Base-by-base conservation (phyloP, 2,113 vertebrate species). In the Catharus minimus region DNA sequence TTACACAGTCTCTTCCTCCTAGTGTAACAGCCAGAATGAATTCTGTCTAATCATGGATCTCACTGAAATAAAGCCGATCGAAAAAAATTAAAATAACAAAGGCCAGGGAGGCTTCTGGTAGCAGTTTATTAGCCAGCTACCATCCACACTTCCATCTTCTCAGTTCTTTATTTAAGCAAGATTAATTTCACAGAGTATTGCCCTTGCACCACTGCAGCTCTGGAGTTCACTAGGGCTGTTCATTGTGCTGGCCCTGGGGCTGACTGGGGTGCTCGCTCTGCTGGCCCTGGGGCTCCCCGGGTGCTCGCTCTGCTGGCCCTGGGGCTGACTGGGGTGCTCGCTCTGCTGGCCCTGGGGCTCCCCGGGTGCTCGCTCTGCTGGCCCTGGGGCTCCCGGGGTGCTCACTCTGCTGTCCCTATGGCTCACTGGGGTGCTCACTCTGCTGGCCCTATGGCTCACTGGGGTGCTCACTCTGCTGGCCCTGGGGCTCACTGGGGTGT, bases 381-480 rank as follows among this genome's bases (percentile, higher is more conserved):
- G 18, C 10, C 5, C 13, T 13, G 41, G 14, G 41, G 7, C 18
- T 72, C 13, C 33, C 33, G 7, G 33, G 33, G 41, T 10, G 9
- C 6, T 15, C 26, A 5, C 11, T 30, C 33, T 33, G 14, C 19
- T 1, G 0, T 9, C 10, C 6, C 9, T 9, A 15, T 11, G n/a
- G 15, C 72, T 47, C n/a, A 0, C 9, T 0, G 2, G 7, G 32
- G 32, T 12, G 15, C 7, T 13, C 24, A 6, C 17, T 36, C 13
- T 36, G 18, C 18, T 1, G 0, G 11, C 8, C 24, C 17, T 4
- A 22, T 27, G 52, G 61, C 13, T 46, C 61, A n/a, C 0, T 5
- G 0, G 6, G 32, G 19, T 46, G 26, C 3, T 10, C 41, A 21
- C 7, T 33, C 7, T 33, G 18, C 28, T 2, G 0, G 17, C 5